Base-by-base conservation (phyloP, 1,140 invertebrate species). In the Anoplophora glabripennis region DNA sequence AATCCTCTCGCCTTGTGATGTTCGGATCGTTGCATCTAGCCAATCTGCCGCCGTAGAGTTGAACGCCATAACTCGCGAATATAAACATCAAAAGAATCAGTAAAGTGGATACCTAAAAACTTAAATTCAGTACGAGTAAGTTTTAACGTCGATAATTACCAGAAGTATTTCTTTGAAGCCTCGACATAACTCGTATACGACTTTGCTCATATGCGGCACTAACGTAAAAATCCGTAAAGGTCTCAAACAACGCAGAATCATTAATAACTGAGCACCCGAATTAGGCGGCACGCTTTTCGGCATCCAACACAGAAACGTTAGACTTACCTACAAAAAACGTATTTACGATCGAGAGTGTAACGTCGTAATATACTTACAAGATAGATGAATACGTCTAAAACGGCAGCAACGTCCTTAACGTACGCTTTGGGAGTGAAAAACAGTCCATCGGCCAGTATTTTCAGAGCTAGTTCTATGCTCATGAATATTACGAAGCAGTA, bases 81-180 rank as follows among this genome's bases (percentile, higher is more conserved):
- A 99, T 93, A 76, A 99, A 99, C 90, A 99, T 98, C 14, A 99
- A 79, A 1, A 99, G 85, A 68, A 99, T 96, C 28, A 99, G 80
- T n/a, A 99, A 80, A 9, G 97, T 95, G 0, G 96, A 98, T 80
- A 96, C 21, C 21, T 28, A 28, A 28, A 28, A 28, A 28, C 21
- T 28, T 28, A 28, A 28, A 3, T 5, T 28, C 2, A 28, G 5
- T 2, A 2, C 2, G 5, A 5, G 21, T 2, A 28, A 28, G 21
- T 5, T 28, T 28, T 2, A 5, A 28, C 3, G 3, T 28, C 3
- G 21, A 5, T 28, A 28, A 28, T 28, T 28, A 28, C 90, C 73
- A 99, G 79, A 17, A 98, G 76, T 67, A 99, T 99, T 82, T 99
- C 97, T 78, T 98, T 99, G 78, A 99, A 99, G n/a, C 98, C 97